These are phyloP conservation scores for Aphaenogaster ashmeadi DNA, from an alignment of 1,140 invertebrate genomes.

Conservation along the genomic window DNA sequence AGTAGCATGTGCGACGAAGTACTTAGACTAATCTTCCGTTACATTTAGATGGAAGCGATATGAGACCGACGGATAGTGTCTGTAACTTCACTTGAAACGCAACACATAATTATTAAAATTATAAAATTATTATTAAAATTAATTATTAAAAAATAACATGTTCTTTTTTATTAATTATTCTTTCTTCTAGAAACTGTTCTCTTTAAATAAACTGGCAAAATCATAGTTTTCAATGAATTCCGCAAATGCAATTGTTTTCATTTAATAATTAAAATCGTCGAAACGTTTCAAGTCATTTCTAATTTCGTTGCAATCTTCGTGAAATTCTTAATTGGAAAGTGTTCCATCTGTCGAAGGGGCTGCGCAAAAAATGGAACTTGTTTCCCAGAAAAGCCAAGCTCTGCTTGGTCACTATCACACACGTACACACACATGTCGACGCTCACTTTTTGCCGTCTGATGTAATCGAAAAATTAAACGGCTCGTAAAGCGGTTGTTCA, in stretches of 20 bases:
- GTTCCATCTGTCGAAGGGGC: background rate
- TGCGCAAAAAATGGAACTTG: background rate
- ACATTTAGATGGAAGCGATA: constrained; percentile 5
- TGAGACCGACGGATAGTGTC: background rate
- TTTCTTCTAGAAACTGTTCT: background rate
- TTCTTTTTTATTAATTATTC: constrained; percentile 20
- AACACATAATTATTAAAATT: background rate
- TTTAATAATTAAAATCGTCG: background rate
- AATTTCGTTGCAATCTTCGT: background rate
- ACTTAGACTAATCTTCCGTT: constrained; percentile 28
- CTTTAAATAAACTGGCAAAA: background rate
- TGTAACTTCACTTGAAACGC: background rate
- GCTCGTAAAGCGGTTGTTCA: constrained; percentile 24
- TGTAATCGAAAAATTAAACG: constrained; percentile 61
- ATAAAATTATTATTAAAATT: no score
- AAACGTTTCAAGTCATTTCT: background rate
- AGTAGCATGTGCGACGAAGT: constrained; percentile 41
- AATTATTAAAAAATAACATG: background rate
- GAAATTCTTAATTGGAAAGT: background rate
- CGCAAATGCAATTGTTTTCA: background rate
- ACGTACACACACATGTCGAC: background rate
- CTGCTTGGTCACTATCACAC: background rate
- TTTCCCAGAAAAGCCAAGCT: constrained; percentile 18
- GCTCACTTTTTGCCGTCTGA: constrained; percentile 54
- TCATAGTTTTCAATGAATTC: background rate